Evolutionary conservation across 2,113 vertebrate species (phyloP).

Genomic region (Bujurquina vittata): DNA sequence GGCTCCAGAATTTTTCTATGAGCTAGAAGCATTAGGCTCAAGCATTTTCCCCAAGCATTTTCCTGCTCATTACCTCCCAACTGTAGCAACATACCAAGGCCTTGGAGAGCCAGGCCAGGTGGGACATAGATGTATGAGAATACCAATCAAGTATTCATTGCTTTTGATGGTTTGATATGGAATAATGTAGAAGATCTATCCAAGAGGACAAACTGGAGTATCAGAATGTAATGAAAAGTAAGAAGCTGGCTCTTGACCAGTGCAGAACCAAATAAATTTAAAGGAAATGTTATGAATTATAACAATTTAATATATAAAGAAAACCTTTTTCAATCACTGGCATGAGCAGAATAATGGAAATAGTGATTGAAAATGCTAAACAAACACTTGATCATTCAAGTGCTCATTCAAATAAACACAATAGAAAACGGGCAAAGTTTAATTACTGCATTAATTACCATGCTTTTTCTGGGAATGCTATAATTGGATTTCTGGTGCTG

Average conservation of each 20-base stretch:
- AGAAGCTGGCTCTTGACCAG: neutral
- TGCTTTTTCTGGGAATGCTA: slow-evolving; percentile 36
- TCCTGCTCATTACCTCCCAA: slow-evolving; percentile 48
- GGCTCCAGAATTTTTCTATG: slow-evolving; percentile 55
- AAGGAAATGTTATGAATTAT: slow-evolving; percentile 25
- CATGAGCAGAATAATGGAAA: slow-evolving; percentile 52
- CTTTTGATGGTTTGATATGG: slow-evolving; percentile 58
- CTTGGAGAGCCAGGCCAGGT: slow-evolving; percentile 39
- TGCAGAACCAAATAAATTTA: slow-evolving; percentile 19
- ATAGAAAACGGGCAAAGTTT: slow-evolving; percentile 33
- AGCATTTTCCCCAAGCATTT: slow-evolving; percentile 46
- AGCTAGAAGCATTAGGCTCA: slow-evolving; percentile 54
- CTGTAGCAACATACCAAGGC: slow-evolving; percentile 47
- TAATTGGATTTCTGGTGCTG: slow-evolving; percentile 45
- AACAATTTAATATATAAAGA: neutral
- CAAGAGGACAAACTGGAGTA: slow-evolving; percentile 26
- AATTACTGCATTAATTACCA: slow-evolving; percentile 23
- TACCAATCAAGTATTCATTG: slow-evolving; percentile 49
- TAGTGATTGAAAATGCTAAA: slow-evolving; percentile 61
- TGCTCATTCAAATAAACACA: slow-evolving; percentile 52
- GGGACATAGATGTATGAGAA: slow-evolving; percentile 51
- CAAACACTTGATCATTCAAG: slow-evolving; percentile 58
- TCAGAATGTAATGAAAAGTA: slow-evolving; percentile 52
- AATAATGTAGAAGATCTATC: slow-evolving; percentile 26
- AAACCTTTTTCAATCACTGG: slow-evolving; percentile 60